phyloP scores from a whole-genome alignment of 2,888 invertebrate species.

The Melikaiella ostensackeni region DNA sequence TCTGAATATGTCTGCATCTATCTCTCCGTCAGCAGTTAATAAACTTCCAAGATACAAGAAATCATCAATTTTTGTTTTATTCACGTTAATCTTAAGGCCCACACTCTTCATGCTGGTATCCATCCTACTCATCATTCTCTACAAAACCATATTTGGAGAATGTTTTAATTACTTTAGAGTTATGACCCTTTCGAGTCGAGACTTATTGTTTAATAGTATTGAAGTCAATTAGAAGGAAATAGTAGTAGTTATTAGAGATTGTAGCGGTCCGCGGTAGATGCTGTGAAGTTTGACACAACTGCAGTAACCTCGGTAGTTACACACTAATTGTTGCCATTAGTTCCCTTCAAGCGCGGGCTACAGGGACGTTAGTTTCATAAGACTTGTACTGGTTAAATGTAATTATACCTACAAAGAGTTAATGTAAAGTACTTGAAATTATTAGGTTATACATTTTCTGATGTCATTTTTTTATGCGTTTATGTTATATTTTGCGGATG shows the following conservation, averaged over 20 bases:
- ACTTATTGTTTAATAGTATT: constrained; percentile 13
- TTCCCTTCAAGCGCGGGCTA: constrained; percentile 27
- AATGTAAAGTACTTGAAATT: background rate
- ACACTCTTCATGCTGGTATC: too few species aligned
- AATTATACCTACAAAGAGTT: constrained; percentile 12
- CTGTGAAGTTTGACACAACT: constrained; percentile 29
- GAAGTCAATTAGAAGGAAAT: constrained; percentile 22
- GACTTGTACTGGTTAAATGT: constrained; percentile 14
- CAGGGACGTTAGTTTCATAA: constrained; percentile 33
- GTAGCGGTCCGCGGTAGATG: constrained; percentile 12
- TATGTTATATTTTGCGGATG: too few species aligned
- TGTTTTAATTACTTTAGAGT: constrained; percentile 6
- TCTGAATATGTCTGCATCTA: too few species aligned
- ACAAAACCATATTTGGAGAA: background rate
- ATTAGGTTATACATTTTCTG: too few species aligned
- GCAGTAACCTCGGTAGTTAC: constrained; percentile 33
- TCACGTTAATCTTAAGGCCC: too few species aligned
- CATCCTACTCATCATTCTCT: too few species aligned
- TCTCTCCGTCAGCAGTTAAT: too few species aligned
- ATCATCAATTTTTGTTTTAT: too few species aligned
- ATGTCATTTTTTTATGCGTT: too few species aligned
- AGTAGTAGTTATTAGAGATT: constrained; percentile 34
- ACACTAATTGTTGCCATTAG: constrained; percentile 33
- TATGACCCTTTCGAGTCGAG: background rate
- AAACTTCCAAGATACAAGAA: too few species aligned